A percentile compares a stretch with the other conserved stretches of the same genome.
phyloP scores from a whole-genome alignment of 2,797 vertebrate genomes.

The Rhinoraja longicauda region DNA sequence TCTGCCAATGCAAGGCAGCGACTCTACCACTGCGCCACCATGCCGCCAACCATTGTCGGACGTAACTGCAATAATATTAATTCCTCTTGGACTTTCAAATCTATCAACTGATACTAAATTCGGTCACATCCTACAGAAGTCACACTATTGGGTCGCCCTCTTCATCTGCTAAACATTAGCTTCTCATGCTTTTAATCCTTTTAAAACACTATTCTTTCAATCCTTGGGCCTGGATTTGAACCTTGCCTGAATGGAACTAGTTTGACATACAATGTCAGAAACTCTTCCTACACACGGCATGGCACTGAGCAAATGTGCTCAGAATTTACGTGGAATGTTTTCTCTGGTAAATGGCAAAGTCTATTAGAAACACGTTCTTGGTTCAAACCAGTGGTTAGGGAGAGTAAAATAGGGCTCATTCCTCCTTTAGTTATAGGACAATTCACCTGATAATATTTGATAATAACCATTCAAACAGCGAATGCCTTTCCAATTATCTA shows the following conservation, averaged over 20 bases:
- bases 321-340: not conserved
- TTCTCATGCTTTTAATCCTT: not conserved
- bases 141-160: too few species aligned
- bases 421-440: not conserved
- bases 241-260: not conserved
- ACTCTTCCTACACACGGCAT: not conserved
- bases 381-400: not conserved
- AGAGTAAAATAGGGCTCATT: not conserved
- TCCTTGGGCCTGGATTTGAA: not conserved
- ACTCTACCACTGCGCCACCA: too few species aligned
- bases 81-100: not conserved
- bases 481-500: not conserved
- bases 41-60: not conserved
- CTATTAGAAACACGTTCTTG: not conserved
- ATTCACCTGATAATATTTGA: not conserved
- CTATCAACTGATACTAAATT: not conserved
- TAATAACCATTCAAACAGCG: not conserved
- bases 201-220: not conserved
- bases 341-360: not conserved
- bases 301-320: not conserved
- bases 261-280: not conserved
- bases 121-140: not conserved
- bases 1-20: too few species aligned
- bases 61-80: not conserved
- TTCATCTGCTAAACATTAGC: not conserved